phyloP scores from a whole-genome alignment of 1,140 invertebrate genomes.

The Linepithema humile region DNA sequence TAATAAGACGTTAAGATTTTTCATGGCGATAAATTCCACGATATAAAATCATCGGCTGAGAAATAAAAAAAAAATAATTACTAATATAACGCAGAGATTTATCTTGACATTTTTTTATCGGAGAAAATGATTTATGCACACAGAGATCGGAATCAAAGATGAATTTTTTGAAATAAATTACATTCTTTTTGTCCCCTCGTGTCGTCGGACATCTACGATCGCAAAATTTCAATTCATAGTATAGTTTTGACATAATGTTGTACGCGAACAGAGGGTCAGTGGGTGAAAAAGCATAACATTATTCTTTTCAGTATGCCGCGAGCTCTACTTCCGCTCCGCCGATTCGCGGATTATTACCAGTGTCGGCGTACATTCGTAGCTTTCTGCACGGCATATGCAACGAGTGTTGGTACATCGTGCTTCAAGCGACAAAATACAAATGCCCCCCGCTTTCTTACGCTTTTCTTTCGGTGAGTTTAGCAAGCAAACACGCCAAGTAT shows the following conservation, averaged over 20 bases:
- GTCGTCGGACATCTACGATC: background rate
- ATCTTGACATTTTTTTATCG: background rate
- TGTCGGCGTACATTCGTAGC: background rate
- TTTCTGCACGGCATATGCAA: constrained; percentile 6
- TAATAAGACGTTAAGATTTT: background rate
- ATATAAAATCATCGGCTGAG: background rate
- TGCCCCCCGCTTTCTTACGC: constrained; percentile 36
- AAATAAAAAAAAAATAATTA: constrained; percentile 11
- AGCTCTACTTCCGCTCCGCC: background rate
- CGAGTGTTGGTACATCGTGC: constrained; percentile 13
- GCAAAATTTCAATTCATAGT: background rate
- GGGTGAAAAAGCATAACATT: background rate
- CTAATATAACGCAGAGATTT: background rate
- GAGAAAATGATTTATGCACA: background rate
- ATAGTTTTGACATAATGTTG: background rate
- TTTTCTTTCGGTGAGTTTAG: constrained; percentile 22
- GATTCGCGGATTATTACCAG: constrained; percentile 7
- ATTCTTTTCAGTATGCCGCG: background rate
- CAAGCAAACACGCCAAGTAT: constrained; percentile 9
- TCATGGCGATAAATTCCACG: background rate
- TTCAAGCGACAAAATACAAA: constrained; percentile 46
- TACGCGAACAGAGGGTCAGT: background rate
- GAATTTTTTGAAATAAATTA: constrained; percentile 11
- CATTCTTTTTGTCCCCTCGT: background rate
- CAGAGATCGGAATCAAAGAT: background rate